Evolutionary conservation across 2,888 invertebrate species (phyloP).

Genomic region (Perizoma flavofasciatum): DNA sequence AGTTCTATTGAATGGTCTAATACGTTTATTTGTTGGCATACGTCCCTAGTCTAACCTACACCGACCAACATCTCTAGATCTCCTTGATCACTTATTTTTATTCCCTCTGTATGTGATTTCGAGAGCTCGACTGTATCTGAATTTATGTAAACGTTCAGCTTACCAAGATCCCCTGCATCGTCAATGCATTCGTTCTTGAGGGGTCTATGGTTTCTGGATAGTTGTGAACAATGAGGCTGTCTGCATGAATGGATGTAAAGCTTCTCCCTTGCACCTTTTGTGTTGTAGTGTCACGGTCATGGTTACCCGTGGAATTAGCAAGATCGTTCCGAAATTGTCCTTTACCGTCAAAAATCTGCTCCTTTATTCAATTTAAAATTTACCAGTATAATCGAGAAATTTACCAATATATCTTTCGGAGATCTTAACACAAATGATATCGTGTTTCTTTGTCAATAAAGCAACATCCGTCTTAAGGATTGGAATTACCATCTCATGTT

Average conservation of each 20-base stretch:
- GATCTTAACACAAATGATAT: slow-evolving; percentile 24
- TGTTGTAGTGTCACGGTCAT: slow-evolving; percentile 56
- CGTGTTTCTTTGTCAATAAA: slow-evolving; percentile 26
- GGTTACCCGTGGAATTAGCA: slow-evolving; percentile 67
- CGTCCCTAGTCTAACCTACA: slow-evolving; percentile 63
- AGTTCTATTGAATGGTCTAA: slow-evolving; percentile 58
- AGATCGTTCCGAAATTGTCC: slow-evolving; percentile 62
- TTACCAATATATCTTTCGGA: slow-evolving; percentile 26
- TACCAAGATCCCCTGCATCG: slow-evolving; percentile 48
- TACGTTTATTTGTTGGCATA: slow-evolving; percentile 72
- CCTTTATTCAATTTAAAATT: slow-evolving; percentile 49
- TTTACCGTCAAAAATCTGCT: slow-evolving; percentile 49
- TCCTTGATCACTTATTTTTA: slow-evolving; percentile 37
- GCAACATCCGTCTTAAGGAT: slow-evolving; percentile 34
- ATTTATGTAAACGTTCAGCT: slow-evolving; percentile 43
- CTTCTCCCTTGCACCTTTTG: slow-evolving; percentile 63
- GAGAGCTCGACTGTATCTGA: slow-evolving; percentile 41
- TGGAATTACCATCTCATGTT: slow-evolving; percentile 20
- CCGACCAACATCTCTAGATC: slow-evolving; percentile 53
- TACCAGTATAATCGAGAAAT: slow-evolving; percentile 46
- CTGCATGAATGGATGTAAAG: slow-evolving; percentile 68
- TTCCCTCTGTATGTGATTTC: slow-evolving; percentile 27
- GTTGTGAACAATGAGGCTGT: slow-evolving; percentile 61
- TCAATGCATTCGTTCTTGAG: slow-evolving; percentile 17
- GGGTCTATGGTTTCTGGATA: slow-evolving; percentile 37